Conservation (phyloP, 92 coral and sea anemone genomes). For the Paragorgia papillata region DNA sequence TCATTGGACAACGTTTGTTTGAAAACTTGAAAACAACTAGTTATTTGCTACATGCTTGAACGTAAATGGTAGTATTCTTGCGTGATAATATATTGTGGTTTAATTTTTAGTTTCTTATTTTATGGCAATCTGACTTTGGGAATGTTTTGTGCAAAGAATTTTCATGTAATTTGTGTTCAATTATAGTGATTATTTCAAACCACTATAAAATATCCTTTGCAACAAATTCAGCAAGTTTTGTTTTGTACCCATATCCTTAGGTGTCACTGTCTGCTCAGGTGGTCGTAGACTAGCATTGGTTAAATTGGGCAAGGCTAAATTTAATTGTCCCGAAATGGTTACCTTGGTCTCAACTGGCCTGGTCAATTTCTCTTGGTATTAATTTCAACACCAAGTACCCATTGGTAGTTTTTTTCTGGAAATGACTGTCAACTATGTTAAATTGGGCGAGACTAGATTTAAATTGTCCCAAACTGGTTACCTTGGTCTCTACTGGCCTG, state of each 20-base stretch:
- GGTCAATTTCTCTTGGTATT: background rate
- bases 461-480: constrained; percentile 19
- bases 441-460: constrained; percentile 18
- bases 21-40: too few relatives aligned
- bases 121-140: too few relatives aligned
- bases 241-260: constrained; percentile 24
- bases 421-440: too few relatives aligned
- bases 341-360: constrained; percentile 10
- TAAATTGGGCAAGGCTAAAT: constrained; percentile 26
- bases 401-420: constrained; percentile 2
- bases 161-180: too few relatives aligned
- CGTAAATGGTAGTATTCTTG: too few relatives aligned
- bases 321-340: constrained; percentile 22
- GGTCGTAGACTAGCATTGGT: constrained; percentile 32
- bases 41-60: too few relatives aligned
- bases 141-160: too few relatives aligned
- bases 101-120: too few relatives aligned
- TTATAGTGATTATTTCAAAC: too few relatives aligned
- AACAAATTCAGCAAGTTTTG: constrained; percentile 29
- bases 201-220: background rate
- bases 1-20: too few relatives aligned
- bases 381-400: background rate
- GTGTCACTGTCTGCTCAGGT: constrained; percentile 11
- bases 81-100: too few relatives aligned
- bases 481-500: constrained; percentile 10